Percentiles rank a stretch among this genome's conserved stretches.
Evolutionary conservation across 2,113 vertebrate species (phyloP).

Genomic region (Aegypius monachus): DNA sequence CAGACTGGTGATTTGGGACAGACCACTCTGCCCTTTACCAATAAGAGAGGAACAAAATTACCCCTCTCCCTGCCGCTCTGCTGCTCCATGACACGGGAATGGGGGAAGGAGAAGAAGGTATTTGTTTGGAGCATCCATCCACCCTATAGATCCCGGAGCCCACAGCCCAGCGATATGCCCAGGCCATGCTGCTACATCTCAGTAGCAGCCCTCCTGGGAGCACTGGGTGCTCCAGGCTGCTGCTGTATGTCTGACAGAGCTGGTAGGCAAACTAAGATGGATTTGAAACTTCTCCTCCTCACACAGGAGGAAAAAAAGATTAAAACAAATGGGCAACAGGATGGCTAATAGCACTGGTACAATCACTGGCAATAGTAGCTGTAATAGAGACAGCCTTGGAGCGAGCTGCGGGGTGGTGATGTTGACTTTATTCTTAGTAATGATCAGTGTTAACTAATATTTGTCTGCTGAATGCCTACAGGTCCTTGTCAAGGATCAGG

Average conservation of each 20-base stretch:
- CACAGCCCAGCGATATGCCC: not conserved
- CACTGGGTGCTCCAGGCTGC: not conserved
- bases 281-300: not conserved
- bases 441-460: slow-evolving; percentile 28
- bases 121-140: not conserved
- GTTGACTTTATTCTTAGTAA: slow-evolving; percentile 33
- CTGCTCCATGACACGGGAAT: not conserved
- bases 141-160: not conserved
- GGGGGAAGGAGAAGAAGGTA: not conserved
- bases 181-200: not conserved
- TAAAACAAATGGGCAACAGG: slow-evolving; percentile 10
- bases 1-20: not conserved
- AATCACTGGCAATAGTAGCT: not conserved
- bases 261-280: not conserved
- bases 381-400: slow-evolving; percentile 40
- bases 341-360: not conserved
- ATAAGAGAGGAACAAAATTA: not conserved
- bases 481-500: slow-evolving; percentile 20
- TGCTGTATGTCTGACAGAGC: not conserved
- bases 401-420: not conserved
- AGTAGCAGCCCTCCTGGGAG: not conserved
- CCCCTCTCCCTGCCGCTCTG: not conserved
- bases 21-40: not conserved
- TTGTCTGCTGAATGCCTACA: slow-evolving; percentile 17
- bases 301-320: not conserved